phyloP scores from a whole-genome alignment of 2,888 invertebrate genomes.

The Oscheius myriophilus region DNA sequence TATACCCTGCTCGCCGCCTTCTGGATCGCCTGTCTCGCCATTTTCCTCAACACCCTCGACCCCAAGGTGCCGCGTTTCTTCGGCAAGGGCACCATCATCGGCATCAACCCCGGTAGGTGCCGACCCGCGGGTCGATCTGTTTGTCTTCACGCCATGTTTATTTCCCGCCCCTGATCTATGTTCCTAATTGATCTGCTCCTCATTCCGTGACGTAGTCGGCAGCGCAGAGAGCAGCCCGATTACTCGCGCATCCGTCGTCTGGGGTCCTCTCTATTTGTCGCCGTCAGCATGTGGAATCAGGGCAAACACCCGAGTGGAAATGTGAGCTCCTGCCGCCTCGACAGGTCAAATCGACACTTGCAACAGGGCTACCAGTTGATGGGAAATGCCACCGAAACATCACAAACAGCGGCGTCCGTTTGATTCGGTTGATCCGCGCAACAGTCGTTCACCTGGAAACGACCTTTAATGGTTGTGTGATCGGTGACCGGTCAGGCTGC shows the following conservation, averaged over 20 bases:
- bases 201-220: too few species aligned
- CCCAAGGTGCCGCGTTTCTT: slow-evolving; percentile 88
- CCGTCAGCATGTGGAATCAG: slow-evolving; percentile 10
- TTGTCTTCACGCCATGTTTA: neutral
- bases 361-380: neutral
- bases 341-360: neutral
- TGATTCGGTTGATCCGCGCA: too few species aligned
- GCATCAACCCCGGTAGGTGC: slow-evolving; percentile 87
- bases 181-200: too few species aligned
- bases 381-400: too few species aligned
- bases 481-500: slow-evolving; percentile 15
- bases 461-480: slow-evolving; percentile 26
- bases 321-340: slow-evolving; percentile 20
- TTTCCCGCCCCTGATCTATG: too few species aligned
- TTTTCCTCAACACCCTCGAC: slow-evolving; percentile 92
- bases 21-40: slow-evolving; percentile 91
- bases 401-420: too few species aligned
- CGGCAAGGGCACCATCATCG: slow-evolving; percentile 85
- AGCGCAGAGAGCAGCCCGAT: too few species aligned
- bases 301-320: slow-evolving; percentile 28
- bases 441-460: neutral
- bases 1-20: slow-evolving; percentile 90
- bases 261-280: slow-evolving; percentile 15
- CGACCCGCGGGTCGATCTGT: slow-evolving; percentile 1
- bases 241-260: too few species aligned